These are phyloP conservation scores for Apteryx mantelli DNA, from an alignment of 2,113 vertebrate genomes.

Conservation along the genomic window DNA sequence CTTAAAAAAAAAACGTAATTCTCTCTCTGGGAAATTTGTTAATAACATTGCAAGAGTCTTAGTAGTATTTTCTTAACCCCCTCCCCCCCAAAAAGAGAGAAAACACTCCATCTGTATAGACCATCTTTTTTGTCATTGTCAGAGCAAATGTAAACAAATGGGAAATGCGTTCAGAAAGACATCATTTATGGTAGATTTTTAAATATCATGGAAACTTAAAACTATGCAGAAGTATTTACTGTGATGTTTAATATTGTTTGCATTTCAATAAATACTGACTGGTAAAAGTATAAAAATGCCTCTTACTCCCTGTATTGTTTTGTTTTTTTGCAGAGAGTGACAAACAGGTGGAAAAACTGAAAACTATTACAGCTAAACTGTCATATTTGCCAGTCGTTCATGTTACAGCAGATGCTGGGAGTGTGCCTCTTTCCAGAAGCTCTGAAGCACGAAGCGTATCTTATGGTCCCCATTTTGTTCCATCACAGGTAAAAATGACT, in stretches of 20 bases:
- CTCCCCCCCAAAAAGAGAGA: fast-evolving
- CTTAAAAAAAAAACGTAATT: neutral
- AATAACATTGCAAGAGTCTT: neutral
- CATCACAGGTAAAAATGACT: constrained; percentile 74
- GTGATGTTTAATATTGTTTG: neutral
- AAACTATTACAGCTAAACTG: constrained; percentile 59
- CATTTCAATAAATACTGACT: neutral
- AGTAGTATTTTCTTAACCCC: neutral
- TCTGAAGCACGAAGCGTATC: constrained; percentile 71
- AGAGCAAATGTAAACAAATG: neutral
- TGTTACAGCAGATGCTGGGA: constrained; percentile 37
- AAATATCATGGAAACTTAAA: neutral
- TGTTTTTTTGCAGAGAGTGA: constrained; percentile 47
- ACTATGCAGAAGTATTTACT: neutral
- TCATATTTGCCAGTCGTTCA: constrained; percentile 1
- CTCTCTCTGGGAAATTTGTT: neutral
- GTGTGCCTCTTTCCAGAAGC: constrained; percentile 69
- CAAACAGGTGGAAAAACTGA: constrained; percentile 59
- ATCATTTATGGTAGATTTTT: neutral
- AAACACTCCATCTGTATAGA: neutral
- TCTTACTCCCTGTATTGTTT: neutral
- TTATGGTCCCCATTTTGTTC: constrained; percentile 61
- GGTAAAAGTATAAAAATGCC: neutral
- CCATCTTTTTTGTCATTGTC: neutral
- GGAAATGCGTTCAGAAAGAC: neutral